These are phyloP conservation scores for Melanerpes aurifrons DNA, from an alignment of 2,113 vertebrate species.

Conservation along the genomic window DNA sequence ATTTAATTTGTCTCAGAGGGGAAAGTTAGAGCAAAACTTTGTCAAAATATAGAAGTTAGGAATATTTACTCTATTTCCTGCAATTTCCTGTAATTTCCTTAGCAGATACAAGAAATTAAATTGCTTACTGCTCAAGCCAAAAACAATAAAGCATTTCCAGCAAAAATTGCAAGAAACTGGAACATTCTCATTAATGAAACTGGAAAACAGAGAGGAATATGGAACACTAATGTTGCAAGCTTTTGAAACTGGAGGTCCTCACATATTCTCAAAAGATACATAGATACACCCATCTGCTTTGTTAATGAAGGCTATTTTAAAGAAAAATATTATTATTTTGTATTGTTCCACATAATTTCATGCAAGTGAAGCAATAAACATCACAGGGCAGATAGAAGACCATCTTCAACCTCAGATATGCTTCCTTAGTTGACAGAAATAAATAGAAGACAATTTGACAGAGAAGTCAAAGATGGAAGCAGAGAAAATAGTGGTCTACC, in stretches of 20 bases:
- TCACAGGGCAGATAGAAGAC: neutral
- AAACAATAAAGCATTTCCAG: neutral
- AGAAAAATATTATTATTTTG: neutral
- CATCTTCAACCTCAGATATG: neutral
- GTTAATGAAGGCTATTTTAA: neutral
- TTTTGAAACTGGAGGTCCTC: neutral
- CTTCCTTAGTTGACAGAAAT: neutral
- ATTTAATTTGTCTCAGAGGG: constrained; percentile 3
- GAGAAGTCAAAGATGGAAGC: neutral
- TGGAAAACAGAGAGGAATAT: neutral
- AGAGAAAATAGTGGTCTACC: neutral
- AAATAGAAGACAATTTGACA: neutral
- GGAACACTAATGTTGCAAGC: neutral
- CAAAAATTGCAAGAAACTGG: neutral
- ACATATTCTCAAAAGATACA: neutral
- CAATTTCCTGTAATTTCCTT: neutral
- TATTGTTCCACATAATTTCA: neutral
- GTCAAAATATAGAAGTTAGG: constrained; percentile 19
- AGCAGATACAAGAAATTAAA: constrained; percentile 8
- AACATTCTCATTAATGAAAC: neutral
- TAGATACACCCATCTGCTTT: neutral
- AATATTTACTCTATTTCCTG: neutral
- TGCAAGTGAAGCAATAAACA: neutral
- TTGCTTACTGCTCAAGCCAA: neutral
- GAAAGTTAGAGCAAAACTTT: neutral